These are phyloP conservation scores for Lasioglossum villosulum DNA, from an alignment of 2,888 invertebrate species.

Conservation along the genomic window DNA sequence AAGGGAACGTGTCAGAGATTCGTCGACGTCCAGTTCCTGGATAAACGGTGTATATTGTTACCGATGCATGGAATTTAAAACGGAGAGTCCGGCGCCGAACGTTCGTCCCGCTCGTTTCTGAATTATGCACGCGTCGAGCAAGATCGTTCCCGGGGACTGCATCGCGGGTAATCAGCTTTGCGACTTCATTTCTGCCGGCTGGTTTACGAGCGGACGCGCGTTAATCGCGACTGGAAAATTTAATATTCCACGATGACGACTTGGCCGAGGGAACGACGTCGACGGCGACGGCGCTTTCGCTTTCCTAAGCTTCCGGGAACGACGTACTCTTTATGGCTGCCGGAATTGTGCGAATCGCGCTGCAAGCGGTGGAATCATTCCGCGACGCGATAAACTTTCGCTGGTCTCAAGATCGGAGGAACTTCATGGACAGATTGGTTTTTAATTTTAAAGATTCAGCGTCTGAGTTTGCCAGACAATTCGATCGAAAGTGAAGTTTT, in stretches of 20 bases:
- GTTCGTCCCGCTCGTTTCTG: slow-evolving; percentile 19
- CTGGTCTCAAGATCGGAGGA: neutral
- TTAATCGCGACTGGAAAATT: slow-evolving; percentile 5
- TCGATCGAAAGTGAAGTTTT: neutral
- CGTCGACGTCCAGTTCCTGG: neutral
- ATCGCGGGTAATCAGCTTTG: neutral
- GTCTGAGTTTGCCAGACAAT: neutral
- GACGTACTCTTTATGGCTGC: neutral
- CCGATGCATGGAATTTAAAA: slow-evolving; percentile 44
- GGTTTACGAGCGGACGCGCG: slow-evolving; percentile 34
- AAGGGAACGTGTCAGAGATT: neutral
- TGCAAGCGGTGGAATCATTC: neutral
- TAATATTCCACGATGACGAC: neutral
- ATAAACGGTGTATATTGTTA: slow-evolving; percentile 37
- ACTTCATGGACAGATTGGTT: neutral
- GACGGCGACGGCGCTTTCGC: neutral
- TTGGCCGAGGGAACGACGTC: neutral
- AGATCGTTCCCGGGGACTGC: slow-evolving; percentile 30
- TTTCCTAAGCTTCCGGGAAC: neutral
- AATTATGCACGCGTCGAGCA: slow-evolving; percentile 33
- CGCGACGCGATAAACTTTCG: neutral
- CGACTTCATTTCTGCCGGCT: slow-evolving; percentile 15
- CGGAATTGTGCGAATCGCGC: slow-evolving; percentile 1
- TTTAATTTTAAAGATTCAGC: neutral
- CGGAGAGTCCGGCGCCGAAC: slow-evolving; percentile 21